These are phyloP conservation scores for Cygnus atratus DNA, from an alignment of 2,113 vertebrate genomes.

Conservation along the genomic window DNA sequence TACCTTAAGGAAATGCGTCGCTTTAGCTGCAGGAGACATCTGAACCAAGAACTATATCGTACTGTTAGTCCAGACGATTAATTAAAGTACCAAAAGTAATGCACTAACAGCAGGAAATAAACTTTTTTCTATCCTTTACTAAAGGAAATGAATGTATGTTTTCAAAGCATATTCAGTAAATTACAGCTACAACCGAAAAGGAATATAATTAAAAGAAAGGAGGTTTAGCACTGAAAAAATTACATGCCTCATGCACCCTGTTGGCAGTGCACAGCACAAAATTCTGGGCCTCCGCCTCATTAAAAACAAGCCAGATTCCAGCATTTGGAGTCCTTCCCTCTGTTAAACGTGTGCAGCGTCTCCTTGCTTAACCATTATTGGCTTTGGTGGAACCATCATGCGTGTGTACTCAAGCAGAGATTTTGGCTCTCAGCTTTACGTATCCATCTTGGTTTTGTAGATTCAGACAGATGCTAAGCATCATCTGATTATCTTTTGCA, in stretches of 20 bases:
- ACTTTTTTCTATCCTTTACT: background rate
- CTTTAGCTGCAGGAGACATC: constrained; percentile 31
- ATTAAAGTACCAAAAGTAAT: constrained; percentile 43
- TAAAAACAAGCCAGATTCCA: background rate
- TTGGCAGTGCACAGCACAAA: background rate
- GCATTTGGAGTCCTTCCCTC: background rate
- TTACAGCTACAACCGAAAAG: constrained; percentile 17
- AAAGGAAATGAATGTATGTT: background rate
- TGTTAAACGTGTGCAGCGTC: background rate
- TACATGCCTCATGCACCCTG: background rate
- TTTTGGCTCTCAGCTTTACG: background rate
- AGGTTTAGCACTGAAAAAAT: background rate
- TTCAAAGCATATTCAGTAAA: constrained; percentile 40
- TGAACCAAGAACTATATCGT: constrained; percentile 5
- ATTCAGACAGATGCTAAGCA: background rate
- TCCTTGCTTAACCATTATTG: background rate
- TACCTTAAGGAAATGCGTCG: constrained; percentile 11
- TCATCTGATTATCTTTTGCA: background rate
- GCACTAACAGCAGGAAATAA: constrained; percentile 15
- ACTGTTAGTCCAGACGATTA: constrained; percentile 45
- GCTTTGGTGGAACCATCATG: background rate
- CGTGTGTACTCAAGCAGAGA: background rate
- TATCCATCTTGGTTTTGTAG: background rate
- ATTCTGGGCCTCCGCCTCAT: background rate
- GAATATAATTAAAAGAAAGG: background rate